A percentile compares a stretch with the other conserved stretches of the same genome.
These are phyloP conservation scores for Canis aureus DNA, from an alignment of 2,113 vertebrate genomes.

Conservation along the genomic window DNA sequence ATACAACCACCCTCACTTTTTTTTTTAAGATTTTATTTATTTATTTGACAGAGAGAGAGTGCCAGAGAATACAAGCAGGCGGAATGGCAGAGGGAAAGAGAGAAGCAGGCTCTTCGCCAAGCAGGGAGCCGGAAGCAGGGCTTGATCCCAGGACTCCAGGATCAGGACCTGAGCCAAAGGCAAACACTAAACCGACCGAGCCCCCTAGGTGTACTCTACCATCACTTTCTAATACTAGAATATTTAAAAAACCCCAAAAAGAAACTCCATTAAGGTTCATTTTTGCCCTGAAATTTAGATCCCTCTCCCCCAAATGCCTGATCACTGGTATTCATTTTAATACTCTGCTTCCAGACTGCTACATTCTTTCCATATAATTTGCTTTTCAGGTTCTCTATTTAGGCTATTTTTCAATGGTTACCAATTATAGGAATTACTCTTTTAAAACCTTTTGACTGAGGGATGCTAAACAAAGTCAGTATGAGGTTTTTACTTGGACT, in stretches of 20 bases:
- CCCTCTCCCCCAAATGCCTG: neutral
- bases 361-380: neutral
- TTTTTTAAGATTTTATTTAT: no score
- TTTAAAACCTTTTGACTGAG: constrained; percentile 14
- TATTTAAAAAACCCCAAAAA: constrained; percentile 42
- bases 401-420: constrained; percentile 9
- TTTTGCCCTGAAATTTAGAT: constrained; percentile 42
- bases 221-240: constrained; percentile 9
- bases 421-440: neutral
- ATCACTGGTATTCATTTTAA: constrained; percentile 34
- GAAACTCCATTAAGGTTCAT: neutral
- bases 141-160: no score
- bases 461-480: neutral
- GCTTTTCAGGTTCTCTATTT: neutral
- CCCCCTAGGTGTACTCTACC: no score
- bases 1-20: neutral
- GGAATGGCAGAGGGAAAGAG: no score
- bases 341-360: neutral
- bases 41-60: no score
- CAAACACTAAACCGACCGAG: no score
- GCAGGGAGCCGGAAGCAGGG: no score
- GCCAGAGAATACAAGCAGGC: no score
- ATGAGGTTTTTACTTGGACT: neutral
- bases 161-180: no score
- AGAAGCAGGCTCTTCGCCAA: no score